These are phyloP conservation scores for Eulemur rubriventer DNA, from an alignment of 2,797 vertebrate species.

Conservation along the genomic window DNA sequence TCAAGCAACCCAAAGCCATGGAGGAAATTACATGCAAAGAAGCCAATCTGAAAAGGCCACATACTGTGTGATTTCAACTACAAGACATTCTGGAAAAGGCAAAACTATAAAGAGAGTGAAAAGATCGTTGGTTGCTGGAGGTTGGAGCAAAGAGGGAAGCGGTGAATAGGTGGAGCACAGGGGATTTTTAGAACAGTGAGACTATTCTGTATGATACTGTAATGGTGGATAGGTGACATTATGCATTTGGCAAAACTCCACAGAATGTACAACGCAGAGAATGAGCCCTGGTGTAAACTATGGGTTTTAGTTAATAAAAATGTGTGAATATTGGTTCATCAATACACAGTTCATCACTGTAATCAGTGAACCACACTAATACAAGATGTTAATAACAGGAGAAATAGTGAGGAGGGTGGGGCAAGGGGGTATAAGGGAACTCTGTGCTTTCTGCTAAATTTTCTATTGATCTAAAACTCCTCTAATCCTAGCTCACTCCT, in stretches of 20 bases:
- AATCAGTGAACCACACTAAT: background rate
- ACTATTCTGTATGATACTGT: background rate
- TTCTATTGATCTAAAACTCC: background rate
- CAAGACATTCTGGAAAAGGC: background rate
- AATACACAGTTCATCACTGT: too few relatives aligned
- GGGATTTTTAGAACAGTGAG: background rate
- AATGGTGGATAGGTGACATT: background rate
- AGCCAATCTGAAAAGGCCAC: background rate
- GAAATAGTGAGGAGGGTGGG: background rate
- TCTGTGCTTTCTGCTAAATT: background rate
- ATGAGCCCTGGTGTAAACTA: background rate
- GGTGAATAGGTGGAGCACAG: background rate
- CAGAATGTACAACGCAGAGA: background rate
- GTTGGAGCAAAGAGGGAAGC: background rate
- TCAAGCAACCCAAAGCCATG: background rate
- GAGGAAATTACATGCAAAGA: background rate
- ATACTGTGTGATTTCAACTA: background rate
- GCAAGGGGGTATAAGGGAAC: background rate
- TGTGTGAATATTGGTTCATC: background rate
- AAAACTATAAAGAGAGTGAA: background rate
- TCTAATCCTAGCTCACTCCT: background rate
- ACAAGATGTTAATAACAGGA: background rate
- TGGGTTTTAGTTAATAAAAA: background rate
- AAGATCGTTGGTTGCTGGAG: background rate
- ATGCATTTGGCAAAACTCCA: background rate